Evolutionary conservation across 1,140 invertebrate genomes (phyloP).

Genomic region (Plectrocnemia conspersa): DNA sequence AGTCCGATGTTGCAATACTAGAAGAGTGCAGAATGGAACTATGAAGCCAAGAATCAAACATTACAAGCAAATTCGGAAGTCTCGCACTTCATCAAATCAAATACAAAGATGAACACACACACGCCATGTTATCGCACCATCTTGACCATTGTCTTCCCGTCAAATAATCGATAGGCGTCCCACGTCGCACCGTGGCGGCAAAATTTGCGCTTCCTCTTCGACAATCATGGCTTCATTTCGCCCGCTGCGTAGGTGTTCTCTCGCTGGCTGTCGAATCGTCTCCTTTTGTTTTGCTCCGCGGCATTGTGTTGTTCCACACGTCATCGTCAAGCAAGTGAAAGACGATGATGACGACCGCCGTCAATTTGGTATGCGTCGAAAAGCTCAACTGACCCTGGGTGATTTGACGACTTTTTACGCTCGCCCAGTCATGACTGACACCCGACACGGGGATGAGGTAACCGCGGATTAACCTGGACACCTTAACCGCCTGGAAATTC

Average conservation of each 20-base stretch:
- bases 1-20: too few species aligned
- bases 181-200: neutral
- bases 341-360: slow-evolving; percentile 2
- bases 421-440: neutral
- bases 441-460: slow-evolving; percentile 4
- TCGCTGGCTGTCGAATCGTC: neutral
- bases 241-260: slow-evolving; percentile 6
- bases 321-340: slow-evolving; percentile 4
- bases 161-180: neutral
- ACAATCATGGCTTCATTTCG: neutral
- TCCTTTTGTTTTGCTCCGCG: neutral
- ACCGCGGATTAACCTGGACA: neutral
- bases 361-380: slow-evolving; percentile 8
- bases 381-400: neutral
- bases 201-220: neutral
- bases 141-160: too few species aligned
- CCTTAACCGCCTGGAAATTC: too few species aligned
- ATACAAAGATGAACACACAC: too few species aligned
- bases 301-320: slow-evolving; percentile 6
- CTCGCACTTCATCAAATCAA: too few species aligned
- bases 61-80: too few species aligned
- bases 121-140: too few species aligned
- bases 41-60: too few species aligned
- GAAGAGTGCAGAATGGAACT: too few species aligned
- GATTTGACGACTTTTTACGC: slow-evolving; percentile 7